phyloP scores from a whole-genome alignment of 2,888 invertebrate genomes.

The Abrostola tripartita region DNA sequence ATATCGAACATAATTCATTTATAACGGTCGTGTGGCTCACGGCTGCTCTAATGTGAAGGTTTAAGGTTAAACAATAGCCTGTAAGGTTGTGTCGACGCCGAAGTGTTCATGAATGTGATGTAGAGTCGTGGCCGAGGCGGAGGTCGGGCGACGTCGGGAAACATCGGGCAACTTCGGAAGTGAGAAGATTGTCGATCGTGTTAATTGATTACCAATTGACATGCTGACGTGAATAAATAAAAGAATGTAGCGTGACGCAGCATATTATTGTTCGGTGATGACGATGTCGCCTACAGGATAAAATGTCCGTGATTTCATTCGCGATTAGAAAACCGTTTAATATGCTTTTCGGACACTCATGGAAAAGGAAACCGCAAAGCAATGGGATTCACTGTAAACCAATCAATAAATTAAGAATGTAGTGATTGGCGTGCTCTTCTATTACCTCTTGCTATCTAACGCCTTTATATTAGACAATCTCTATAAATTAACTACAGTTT shows the following conservation, averaged over 20 bases:
- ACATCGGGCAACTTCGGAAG: conserved; percentile 12
- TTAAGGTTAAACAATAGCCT: conserved; percentile 9
- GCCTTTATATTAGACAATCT: no score
- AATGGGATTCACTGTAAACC: no score
- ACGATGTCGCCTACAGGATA: neutral
- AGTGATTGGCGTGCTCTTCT: no score
- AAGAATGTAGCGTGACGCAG: conserved; percentile 7
- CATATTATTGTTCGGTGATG: conserved; percentile 1
- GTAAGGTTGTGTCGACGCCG: conserved; percentile 6
- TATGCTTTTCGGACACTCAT: no score
- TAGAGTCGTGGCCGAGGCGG: conserved; percentile 5
- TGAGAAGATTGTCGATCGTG: conserved; percentile 13
- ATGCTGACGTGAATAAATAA: conserved; percentile 10
- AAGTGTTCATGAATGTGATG: neutral
- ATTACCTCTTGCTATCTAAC: no score
- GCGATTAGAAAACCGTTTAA: no score
- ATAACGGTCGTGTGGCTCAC: neutral
- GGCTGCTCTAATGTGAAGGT: conserved; percentile 13
- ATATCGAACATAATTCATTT: neutral
- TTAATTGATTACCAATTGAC: conserved; percentile 27
- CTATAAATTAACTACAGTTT: neutral
- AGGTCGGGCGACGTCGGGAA: neutral
- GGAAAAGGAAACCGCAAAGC: no score
- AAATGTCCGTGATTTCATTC: neutral
- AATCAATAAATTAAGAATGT: no score